Conservation (phyloP, 2,113 vertebrate genomes). For the Pristiophorus japonicus region DNA sequence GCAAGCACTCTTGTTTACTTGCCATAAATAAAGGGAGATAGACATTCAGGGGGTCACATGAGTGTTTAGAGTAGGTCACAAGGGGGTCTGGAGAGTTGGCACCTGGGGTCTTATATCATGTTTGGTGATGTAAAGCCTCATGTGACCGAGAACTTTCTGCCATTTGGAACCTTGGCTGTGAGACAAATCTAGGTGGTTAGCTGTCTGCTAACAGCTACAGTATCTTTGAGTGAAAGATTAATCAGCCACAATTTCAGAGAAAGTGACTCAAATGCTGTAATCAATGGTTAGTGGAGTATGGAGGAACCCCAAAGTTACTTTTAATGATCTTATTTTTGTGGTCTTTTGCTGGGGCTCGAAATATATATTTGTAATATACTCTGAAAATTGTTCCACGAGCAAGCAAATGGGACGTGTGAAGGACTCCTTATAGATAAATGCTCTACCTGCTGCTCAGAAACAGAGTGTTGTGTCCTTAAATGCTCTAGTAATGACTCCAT, state of each 20-base stretch:
- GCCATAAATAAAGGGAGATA: neutral
- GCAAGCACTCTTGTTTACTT: neutral
- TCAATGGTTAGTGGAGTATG: neutral
- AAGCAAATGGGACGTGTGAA: neutral
- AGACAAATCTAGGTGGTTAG: constrained; percentile 20
- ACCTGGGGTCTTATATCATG: neutral
- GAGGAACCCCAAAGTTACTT: neutral
- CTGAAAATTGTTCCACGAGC: neutral
- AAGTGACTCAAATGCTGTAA: too few species aligned
- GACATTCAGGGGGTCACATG: neutral
- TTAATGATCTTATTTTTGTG: neutral
- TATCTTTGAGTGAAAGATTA: neutral
- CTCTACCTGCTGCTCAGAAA: neutral
- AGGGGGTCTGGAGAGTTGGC: constrained; percentile 1
- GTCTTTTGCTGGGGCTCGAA: neutral
- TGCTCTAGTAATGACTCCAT: too few species aligned
- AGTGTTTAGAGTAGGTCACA: constrained; percentile 3
- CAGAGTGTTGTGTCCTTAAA: too few species aligned
- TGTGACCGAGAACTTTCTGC: neutral
- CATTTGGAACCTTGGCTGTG: neutral
- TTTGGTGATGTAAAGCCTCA: neutral
- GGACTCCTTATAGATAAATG: neutral
- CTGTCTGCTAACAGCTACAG: neutral
- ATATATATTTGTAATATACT: neutral
- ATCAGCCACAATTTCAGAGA: neutral